These are phyloP conservation scores for Heteromormyrus szaboi DNA, from an alignment of 2,797 vertebrate genomes.

Conservation along the genomic window DNA sequence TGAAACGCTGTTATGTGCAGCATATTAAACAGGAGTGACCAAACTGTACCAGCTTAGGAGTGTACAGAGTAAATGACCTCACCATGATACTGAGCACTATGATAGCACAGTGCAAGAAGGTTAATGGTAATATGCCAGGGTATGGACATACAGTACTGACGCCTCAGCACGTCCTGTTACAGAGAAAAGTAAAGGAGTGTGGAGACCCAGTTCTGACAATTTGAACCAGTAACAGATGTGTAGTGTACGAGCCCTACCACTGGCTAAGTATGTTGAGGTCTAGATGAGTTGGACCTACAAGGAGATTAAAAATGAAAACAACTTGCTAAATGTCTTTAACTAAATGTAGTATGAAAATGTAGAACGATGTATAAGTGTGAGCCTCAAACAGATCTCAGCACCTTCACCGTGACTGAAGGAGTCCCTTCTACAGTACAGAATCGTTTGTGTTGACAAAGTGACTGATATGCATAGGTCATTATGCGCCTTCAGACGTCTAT, in stretches of 20 bases:
- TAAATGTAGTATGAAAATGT: neutral
- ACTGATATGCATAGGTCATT: conserved; percentile 5
- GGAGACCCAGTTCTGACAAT: neutral
- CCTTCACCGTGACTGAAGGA: neutral
- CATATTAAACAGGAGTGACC: neutral
- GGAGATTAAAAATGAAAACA: neutral
- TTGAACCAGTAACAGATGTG: neutral
- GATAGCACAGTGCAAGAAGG: neutral
- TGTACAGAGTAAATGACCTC: neutral
- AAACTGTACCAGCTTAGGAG: neutral
- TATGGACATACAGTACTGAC: neutral
- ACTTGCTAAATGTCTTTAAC: neutral
- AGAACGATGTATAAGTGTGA: neutral
- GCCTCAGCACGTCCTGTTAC: neutral
- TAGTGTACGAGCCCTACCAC: neutral
- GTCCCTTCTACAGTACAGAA: conserved; percentile 4
- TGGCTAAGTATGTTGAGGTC: neutral
- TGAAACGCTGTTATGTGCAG: neutral
- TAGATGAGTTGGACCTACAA: neutral
- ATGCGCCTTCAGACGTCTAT: neutral
- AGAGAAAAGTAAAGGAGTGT: neutral
- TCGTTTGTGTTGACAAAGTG: neutral
- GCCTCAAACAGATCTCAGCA: neutral
- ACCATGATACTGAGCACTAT: neutral
- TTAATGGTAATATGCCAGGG: neutral